Percentiles rank a stretch among this genome's conserved stretches.
phyloP scores from a whole-genome alignment of 2,888 invertebrate species.

The Argyresthia albistria region DNA sequence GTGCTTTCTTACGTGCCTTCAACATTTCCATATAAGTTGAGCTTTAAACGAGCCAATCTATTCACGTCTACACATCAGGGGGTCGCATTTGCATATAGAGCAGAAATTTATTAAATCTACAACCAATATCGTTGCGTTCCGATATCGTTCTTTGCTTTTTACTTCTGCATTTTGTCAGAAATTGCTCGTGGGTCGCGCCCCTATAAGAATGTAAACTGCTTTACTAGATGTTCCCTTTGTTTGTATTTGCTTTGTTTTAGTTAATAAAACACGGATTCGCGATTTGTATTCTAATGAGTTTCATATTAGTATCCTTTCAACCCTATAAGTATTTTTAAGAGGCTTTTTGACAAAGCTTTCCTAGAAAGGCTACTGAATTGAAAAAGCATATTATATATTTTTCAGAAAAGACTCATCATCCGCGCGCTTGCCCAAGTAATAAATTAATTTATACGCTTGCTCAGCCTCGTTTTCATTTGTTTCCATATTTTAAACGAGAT shows the following conservation, averaged over 20 bases:
- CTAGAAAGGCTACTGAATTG: no score
- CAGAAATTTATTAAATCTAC: conserved; percentile 74
- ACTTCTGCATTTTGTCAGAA: conserved; percentile 28
- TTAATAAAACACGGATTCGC: no score
- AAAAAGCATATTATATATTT: no score
- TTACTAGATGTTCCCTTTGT: neutral
- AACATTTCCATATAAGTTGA: conserved; percentile 72
- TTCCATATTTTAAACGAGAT: no score
- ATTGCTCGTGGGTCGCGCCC: neutral
- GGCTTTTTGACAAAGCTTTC: no score
- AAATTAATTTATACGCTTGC: no score
- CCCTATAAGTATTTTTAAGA: no score
- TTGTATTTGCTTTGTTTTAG: neutral
- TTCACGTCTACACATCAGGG: conserved; percentile 73
- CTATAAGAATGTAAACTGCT: neutral
- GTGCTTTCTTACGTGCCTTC: conserved; percentile 71
- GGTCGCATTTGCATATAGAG: conserved; percentile 72
- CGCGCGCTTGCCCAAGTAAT: no score
- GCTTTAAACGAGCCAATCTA: conserved; percentile 73
- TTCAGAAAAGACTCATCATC: no score
- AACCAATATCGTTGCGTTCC: conserved; percentile 67
- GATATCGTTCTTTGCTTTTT: conserved; percentile 53
- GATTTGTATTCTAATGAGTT: no score
- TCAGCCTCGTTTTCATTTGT: no score
- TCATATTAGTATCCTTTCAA: no score